Conservation (phyloP, 2,113 vertebrate genomes). For the Setophaga kirtlandii region DNA sequence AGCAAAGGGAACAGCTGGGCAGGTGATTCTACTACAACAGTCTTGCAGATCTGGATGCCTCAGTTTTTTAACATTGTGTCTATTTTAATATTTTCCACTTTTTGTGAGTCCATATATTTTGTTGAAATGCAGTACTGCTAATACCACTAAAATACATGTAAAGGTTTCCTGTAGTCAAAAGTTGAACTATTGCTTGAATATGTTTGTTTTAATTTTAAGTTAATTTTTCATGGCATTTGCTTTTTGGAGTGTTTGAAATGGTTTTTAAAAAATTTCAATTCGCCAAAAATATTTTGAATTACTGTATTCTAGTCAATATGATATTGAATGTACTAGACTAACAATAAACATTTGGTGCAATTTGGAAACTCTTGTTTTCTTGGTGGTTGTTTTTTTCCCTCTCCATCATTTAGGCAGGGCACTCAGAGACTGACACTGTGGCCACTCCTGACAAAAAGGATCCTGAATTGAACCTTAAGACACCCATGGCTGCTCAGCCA, state of each 20-base stretch:
- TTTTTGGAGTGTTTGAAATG: conserved; percentile 47
- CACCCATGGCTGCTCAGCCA: neutral
- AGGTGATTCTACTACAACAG: neutral
- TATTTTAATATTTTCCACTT: conserved; percentile 71
- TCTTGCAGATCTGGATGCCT: conserved; percentile 60
- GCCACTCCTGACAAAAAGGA: neutral
- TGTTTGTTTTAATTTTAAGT: conserved; percentile 47
- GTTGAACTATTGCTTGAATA: conserved; percentile 62
- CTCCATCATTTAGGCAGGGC: accelerated
- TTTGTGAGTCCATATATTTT: conserved; percentile 55
- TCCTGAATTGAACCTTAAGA: neutral
- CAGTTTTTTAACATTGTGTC: conserved; percentile 61
- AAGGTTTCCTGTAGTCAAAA: conserved; percentile 56
- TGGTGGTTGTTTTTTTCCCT: neutral
- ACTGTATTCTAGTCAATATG: conserved; percentile 46
- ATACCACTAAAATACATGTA: conserved; percentile 72
- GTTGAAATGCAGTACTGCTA: conserved; percentile 64
- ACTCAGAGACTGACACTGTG: no score
- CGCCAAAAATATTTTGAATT: conserved; percentile 56
- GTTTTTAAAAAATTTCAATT: conserved; percentile 55
- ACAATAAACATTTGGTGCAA: conserved; percentile 74
- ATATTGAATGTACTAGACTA: conserved; percentile 65
- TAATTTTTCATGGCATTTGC: conserved; percentile 48
- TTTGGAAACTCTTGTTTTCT: conserved; percentile 5
- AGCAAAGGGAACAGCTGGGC: neutral